phyloP scores from a whole-genome alignment of 2,113 vertebrate genomes.

The Neotragus moschatus region DNA sequence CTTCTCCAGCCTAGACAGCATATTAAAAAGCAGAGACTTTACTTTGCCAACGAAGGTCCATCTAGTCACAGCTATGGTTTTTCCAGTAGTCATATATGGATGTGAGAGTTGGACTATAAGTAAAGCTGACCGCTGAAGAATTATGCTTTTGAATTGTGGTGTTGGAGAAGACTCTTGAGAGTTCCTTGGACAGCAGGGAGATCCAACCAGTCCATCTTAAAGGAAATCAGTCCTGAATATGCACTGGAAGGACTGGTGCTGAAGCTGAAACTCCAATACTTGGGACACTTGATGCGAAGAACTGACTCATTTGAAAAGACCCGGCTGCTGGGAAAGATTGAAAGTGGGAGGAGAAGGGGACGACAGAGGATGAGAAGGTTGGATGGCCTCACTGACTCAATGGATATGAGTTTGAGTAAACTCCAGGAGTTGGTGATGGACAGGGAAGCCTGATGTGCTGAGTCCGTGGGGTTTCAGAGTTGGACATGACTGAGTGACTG shows the following conservation, averaged over 20 bases:
- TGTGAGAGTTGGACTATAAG: neutral
- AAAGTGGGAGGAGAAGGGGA: neutral
- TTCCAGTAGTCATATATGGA: neutral
- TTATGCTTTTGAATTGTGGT: neutral
- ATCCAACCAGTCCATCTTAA: fast-evolving
- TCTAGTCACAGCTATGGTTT: neutral
- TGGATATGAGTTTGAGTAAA: neutral
- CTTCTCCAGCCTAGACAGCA: neutral
- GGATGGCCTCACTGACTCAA: neutral
- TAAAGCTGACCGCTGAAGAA: neutral
- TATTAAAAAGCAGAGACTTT: neutral
- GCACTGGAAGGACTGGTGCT: neutral
- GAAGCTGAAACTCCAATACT: neutral
- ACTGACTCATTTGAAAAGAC: neutral
- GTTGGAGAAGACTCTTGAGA: neutral
- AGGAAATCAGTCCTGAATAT: neutral
- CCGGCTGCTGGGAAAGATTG: neutral
- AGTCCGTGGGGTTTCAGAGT: neutral
- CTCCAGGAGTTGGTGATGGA: neutral
- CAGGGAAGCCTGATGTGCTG: neutral
- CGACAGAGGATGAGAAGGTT: neutral
- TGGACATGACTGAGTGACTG: neutral
- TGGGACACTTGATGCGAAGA: neutral
- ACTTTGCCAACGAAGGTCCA: neutral
- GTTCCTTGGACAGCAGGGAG: neutral